Base-by-base conservation (phyloP, 2,888 invertebrate genomes). In the Acleris sparsana region DNA sequence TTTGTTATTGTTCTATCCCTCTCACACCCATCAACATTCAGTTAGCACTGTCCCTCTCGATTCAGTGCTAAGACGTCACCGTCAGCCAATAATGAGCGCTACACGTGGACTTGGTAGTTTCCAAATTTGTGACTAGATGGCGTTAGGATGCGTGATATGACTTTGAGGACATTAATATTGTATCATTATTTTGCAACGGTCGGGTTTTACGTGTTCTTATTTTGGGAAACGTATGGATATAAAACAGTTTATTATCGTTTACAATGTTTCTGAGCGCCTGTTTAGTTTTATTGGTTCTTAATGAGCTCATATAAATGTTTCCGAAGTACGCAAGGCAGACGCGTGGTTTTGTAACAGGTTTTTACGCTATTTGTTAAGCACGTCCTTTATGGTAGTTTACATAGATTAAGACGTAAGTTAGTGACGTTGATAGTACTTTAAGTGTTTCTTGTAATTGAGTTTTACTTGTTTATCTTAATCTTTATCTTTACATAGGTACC, bases 1-100 rank as follows among this genome's bases (percentile, higher is more conserved):
- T 85, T 87, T 92, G 92, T 92, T 92, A 77, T 89, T 91, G 85
- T 87, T 86, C 75, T 75, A 52, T 89, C 85, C 76, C 84, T 39
- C 60, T 89, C 79, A 29, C 73, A 72, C 85, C 53, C 72, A 33
- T 5, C 9, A 11, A 3, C 2, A n/a, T 4, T 0, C 17, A 57
- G 33, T 67, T 75, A 67, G 33, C 3, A 73, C 75, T 69, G 43
- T 85, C 76, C 81, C 85, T 69, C 13, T 71, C 71, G 68, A 72
- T 75, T 77, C 79, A 71, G 77, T 81, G 80, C 83, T 81, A 76
- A 72, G 63, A 77, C 82, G 80, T 79, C 77, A 75, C 65, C 71
- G 62, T 68, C 71, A 68, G 67, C 87, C 86, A 88, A 87, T 86
- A 70, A 76, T 58, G 71, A 69, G 67, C 73, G 70, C 61, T 68